Percentiles rank a stretch among this genome's conserved stretches.
Conservation (phyloP, 2,888 invertebrate species). For the Schizotus pectinicornis region DNA sequence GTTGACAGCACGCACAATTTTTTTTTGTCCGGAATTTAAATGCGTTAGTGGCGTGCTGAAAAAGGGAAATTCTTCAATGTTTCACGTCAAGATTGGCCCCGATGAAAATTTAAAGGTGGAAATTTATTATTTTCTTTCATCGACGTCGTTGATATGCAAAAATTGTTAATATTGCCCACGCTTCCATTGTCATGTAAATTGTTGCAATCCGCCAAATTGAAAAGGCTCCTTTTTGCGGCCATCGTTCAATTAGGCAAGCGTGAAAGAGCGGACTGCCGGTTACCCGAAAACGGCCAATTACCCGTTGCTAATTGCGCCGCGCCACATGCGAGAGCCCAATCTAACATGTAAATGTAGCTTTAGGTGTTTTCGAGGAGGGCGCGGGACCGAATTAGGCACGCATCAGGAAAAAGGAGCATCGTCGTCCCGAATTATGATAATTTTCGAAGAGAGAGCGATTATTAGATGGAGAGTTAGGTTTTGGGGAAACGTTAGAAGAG, state of each 20-base stretch:
- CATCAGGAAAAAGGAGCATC: slow-evolving; percentile 22
- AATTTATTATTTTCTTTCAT: no score
- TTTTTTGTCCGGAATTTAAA: no score
- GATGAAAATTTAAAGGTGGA: no score
- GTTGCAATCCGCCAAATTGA: no score
- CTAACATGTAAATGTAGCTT: slow-evolving; percentile 34
- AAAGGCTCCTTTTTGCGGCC: background rate
- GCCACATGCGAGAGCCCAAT: slow-evolving; percentile 32
- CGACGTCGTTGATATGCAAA: no score
- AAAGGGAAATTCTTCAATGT: no score
- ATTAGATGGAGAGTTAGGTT: background rate
- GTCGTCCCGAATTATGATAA: slow-evolving; percentile 21
- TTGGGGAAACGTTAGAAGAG: slow-evolving; percentile 31
- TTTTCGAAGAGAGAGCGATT: background rate
- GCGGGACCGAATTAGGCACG: slow-evolving; percentile 23
- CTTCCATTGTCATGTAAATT: no score
- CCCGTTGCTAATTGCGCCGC: slow-evolving; percentile 7
- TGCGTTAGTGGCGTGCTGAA: no score
- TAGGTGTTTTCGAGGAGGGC: slow-evolving; percentile 2
- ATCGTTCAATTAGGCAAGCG: slow-evolving; percentile 7
- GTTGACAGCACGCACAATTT: no score
- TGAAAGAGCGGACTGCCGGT: background rate
- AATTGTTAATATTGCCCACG: no score
- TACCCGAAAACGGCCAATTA: slow-evolving; percentile 12
- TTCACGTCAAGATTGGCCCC: no score